Base-by-base conservation (phyloP, 2,888 invertebrate species). In the Scotopteryx bipunctaria region DNA sequence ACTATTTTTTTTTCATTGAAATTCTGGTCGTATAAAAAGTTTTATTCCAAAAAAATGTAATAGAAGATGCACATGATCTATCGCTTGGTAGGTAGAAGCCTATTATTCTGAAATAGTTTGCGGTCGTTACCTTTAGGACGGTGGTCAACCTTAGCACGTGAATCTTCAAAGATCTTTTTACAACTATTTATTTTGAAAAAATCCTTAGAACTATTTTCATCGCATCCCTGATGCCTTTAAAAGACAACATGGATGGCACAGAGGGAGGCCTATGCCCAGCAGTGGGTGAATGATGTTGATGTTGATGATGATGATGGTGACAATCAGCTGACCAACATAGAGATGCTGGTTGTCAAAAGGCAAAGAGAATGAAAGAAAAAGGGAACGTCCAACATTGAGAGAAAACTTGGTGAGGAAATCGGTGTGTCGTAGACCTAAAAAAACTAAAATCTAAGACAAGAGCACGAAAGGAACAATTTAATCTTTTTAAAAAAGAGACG, bases 1-100 rank as follows among this genome's bases (percentile, higher is more conserved):
- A 83, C 78, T 83, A 84, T 88, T 89, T 89, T 89, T 85, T 87
- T 87, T 87, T 81, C 86, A 83, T 84, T 78, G 81, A 82, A 73
- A 73, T 70, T 77, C 68, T 69, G 65, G 73, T 71, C 65, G 66
- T 63, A 73, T 74, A 82, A 83, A 83, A 78, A 81, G 71, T 71
- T 71, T 67, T 65, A 65, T 72, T 63, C 61, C 62, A 50, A 66
- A 83, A 86, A 85, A 83, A 73, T 63, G 74, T 79, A 78, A 86
- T 87, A 76, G 82, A 83, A 82, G 78, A 84, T 79, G 73, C 73
- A 73, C 75, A 73, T 84, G 87, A 87, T 87, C 85, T 86, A 88
- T 89, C 81, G 79, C 64, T 69, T 55, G 66, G 72, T 74, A 78
- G 76, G 76, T 78, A 80, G 72, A 62, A 57, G 60, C 61, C 70